Conservation (phyloP, 1,140 invertebrate genomes). For the Magallana angulata region DNA sequence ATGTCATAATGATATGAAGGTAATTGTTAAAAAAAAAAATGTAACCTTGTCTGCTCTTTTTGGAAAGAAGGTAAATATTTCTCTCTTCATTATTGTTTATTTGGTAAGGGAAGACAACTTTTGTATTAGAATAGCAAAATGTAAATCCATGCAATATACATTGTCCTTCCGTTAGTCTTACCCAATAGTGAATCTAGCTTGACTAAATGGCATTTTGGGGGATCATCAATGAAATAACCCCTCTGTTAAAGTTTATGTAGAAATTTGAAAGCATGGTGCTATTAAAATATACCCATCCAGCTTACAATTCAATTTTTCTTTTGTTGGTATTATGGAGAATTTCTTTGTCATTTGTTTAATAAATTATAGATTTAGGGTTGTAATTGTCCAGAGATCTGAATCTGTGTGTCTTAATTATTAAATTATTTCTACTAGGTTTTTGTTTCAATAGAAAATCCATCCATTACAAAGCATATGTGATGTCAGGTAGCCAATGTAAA, state of each 20-base stretch:
- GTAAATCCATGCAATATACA: neutral
- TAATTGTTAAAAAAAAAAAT: too few species aligned
- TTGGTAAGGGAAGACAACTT: too few species aligned
- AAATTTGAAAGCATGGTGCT: neutral
- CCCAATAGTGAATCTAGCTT: neutral
- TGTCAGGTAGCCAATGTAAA: neutral
- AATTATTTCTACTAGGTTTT: neutral
- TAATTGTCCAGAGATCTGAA: conserved; percentile 12
- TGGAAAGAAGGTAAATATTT: too few species aligned
- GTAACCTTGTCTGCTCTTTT: too few species aligned
- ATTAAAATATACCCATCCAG: neutral
- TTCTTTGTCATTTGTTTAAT: too few species aligned
- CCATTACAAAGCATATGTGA: conserved; percentile 17
- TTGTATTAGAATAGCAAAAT: too few species aligned
- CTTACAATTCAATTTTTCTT: neutral
- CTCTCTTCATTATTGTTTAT: too few species aligned
- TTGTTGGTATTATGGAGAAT: neutral
- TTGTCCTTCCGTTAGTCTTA: neutral
- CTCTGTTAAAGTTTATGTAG: neutral
- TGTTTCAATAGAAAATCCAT: conserved; percentile 20
- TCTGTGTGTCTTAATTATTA: neutral
- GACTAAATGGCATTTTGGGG: neutral
- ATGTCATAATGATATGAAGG: too few species aligned
- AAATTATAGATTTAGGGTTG: neutral
- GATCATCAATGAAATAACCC: neutral